A percentile compares a stretch with the other conserved stretches of the same genome.
These are phyloP conservation scores for Hydropotes inermis DNA, from an alignment of 2,113 vertebrate species.

Conservation along the genomic window DNA sequence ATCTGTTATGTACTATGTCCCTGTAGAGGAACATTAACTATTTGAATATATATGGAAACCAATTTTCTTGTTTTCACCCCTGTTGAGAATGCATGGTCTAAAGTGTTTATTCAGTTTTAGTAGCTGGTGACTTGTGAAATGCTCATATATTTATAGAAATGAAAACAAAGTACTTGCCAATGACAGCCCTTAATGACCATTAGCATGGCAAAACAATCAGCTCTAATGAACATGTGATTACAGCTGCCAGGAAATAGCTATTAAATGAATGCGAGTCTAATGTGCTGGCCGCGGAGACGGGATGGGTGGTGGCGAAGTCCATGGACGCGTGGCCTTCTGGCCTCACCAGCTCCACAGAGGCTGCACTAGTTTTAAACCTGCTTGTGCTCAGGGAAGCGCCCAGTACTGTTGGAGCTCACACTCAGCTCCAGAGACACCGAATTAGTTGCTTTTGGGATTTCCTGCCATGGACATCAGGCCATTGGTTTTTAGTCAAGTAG, in stretches of 20 bases:
- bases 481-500: not conserved
- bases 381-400: not conserved
- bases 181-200: conserved; percentile 27
- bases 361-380: fast-evolving
- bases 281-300: not conserved
- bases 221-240: conserved; percentile 47
- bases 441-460: not conserved
- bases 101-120: conserved; percentile 34
- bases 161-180: conserved; percentile 44
- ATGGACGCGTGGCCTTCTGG: fast-evolving
- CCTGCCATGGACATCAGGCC: not conserved
- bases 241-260: conserved; percentile 39
- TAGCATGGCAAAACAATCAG: conserved; percentile 37
- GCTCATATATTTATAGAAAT: conserved; percentile 40
- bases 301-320: not conserved
- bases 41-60: not conserved
- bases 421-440: not conserved
- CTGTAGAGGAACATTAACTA: not conserved
- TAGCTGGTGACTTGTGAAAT: conserved; percentile 18
- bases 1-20: not conserved
- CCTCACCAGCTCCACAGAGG: not conserved
- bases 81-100: not conserved
- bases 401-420: not conserved
- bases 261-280: conserved; percentile 34
- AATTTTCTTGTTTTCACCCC: not conserved